Percentiles rank a stretch among this genome's conserved stretches.
phyloP scores from a whole-genome alignment of 2,113 vertebrate genomes.

The Cettia cetti region DNA sequence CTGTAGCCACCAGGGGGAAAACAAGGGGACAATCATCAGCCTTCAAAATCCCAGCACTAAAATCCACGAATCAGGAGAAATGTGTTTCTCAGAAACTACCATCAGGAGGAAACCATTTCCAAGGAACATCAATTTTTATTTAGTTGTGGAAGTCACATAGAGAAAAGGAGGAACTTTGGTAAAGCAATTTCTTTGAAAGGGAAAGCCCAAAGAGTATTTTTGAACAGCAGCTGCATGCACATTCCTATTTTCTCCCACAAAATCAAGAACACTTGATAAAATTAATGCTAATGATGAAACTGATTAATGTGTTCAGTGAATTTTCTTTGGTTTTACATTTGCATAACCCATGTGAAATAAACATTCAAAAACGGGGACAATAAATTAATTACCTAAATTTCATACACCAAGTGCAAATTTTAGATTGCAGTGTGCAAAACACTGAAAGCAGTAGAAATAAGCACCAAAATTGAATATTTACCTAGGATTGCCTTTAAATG shows the following conservation, averaged over 20 bases:
- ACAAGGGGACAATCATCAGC: background rate
- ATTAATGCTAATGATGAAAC: background rate
- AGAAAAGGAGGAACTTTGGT: background rate
- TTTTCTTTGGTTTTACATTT: background rate
- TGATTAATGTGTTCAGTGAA: background rate
- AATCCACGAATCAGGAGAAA: background rate
- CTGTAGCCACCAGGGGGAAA: conserved; percentile 50
- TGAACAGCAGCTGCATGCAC: background rate
- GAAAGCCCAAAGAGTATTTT: background rate
- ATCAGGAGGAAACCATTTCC: background rate
- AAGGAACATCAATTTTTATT: background rate
- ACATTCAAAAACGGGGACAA: background rate
- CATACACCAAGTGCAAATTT: background rate
- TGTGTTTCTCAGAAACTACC: background rate
- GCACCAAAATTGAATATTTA: background rate
- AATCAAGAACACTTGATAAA: conserved; percentile 3
- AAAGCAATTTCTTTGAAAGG: background rate
- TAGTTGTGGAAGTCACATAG: background rate
- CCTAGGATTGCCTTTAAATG: background rate
- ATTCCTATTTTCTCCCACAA: background rate
- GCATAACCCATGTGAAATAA: background rate
- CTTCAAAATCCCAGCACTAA: background rate
- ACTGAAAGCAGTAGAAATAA: background rate
- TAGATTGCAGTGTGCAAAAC: background rate
- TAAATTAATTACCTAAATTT: background rate